These are phyloP conservation scores for Amphiprion clarkii DNA, from an alignment of 2,797 vertebrate genomes.

Conservation along the genomic window DNA sequence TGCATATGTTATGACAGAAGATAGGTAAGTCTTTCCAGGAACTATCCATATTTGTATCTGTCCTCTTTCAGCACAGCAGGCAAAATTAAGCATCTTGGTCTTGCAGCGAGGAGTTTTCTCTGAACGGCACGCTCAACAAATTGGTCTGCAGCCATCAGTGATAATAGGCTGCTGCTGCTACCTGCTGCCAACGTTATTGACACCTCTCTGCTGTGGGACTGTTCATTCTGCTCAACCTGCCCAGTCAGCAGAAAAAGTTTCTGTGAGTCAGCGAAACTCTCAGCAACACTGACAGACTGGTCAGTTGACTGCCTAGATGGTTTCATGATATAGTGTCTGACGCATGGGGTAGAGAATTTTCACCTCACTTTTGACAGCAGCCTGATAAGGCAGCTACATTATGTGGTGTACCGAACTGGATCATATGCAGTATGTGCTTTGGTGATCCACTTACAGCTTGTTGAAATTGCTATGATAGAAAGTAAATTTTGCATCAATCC, in stretches of 20 bases:
- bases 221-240: conserved; percentile 44
- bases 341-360: background rate
- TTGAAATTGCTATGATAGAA: background rate
- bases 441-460: background rate
- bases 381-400: background rate
- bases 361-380: conserved; percentile 10
- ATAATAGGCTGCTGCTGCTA: conserved; percentile 39
- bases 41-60: background rate
- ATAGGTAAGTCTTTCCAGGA: background rate
- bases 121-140: background rate
- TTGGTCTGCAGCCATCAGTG: conserved; percentile 9
- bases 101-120: background rate
- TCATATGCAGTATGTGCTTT: background rate
- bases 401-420: background rate
- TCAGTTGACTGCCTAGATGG: conserved; percentile 13
- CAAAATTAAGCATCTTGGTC: background rate
- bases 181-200: conserved; percentile 62
- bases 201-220: conserved; percentile 51
- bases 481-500: background rate
- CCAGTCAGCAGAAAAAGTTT: conserved; percentile 61
- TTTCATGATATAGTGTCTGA: conserved; percentile 23
- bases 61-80: background rate
- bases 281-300: conserved; percentile 38
- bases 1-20: background rate
- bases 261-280: conserved; percentile 68